Base-by-base conservation (phyloP, 2,113 vertebrate genomes). In the Pelvicachromis taeniatus region DNA sequence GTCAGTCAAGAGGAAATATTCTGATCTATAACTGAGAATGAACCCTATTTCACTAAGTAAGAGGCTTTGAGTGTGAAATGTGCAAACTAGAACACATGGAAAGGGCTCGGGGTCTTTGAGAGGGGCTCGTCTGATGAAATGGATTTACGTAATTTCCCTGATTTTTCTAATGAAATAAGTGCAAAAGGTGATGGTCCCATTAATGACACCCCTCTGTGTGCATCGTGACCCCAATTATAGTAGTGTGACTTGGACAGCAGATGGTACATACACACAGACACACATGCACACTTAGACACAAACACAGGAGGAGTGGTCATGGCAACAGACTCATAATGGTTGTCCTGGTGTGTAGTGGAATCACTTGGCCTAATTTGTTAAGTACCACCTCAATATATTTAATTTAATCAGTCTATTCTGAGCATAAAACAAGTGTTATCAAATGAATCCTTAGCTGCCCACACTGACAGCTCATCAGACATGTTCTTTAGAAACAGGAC, bases 301-400 rank as follows among this genome's bases (percentile, higher is more conserved):
- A 48, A 68, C 79, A 59, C 48, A 54, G 87, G 85, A 93, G 86
- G 85, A 81, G 95, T 95, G 93, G 54, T 92, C 94, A 96, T 96
- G 95, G 94, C 91, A 96, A 96, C 96, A 48, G 92, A 89, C 90
- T 92, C 81, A 85, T 95, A 95, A 96, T 93, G 91, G 90, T 87
- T 75, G 88, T 88, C 90, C 89, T 85, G 89, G 92, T 95, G 94
- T 95, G 94, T 95, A 81, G 90, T 83, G 88, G 94, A 96, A 95
- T 93, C 93, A 91, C 95, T 95, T 89, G 80, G 91, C 92, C 92
- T 95, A 96, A 96, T 96, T 97, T 96, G 96, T 95, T 96, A 95
- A 96, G 96, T 95, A 95, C 86, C 94, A 94, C 94, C 93, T 95
- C 82, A 86, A 91, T 87, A 88, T 91, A 93, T 94, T 92, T 91